Evolutionary conservation across 2,113 vertebrate genomes (phyloP), one percentile per base, ranked within the genome.

Genomic region (Microtus ochrogaster): DNA sequence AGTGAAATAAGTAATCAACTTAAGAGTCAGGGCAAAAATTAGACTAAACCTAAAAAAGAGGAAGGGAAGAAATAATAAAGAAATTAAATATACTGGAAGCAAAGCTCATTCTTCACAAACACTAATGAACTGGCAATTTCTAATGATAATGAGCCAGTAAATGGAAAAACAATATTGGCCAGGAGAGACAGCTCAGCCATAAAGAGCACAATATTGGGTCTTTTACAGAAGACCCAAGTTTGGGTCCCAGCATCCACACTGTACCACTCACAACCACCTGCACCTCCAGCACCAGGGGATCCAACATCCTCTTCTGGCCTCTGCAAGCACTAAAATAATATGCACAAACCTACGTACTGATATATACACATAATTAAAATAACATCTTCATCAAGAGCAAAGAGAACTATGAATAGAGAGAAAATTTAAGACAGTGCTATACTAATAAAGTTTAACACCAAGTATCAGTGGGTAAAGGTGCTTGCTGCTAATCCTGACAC

Each of bases 1-100:
- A 93, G 28, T 92, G 13, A 95, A 92, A 39, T 49, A 78, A 76
- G 68, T 14, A 78, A 41, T 86, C 66, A 87, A 90, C 74, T 92
- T 82, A 94, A 94, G 19, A 55, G 33, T 91, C 24, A 66, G 2
- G n/a, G 76, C 5, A 96, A 86, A 94, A 96, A 41, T 22, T 61
- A 93, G 9, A 84, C 49, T 79, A 87, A 97, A 68, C 10, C 24
- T 73, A 36, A 73, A 90, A 97, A 81, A 89, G 0, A 73, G 58
- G 58, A 58, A 58, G 19, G 58, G 19, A 86, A 74, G 44, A 70
- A 91, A n/a, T 36, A 91, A 91, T 58, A 72, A 61, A 94, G 14
- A 92, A 96, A 94, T 52, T 88, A 66, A 94, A 90, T 61, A 88
- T 68, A 92, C 6, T 90, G 13, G 76, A 86, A 81, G 90, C 33